phyloP scores from a whole-genome alignment of 2,113 vertebrate genomes.

The Bufo gargarizans region DNA sequence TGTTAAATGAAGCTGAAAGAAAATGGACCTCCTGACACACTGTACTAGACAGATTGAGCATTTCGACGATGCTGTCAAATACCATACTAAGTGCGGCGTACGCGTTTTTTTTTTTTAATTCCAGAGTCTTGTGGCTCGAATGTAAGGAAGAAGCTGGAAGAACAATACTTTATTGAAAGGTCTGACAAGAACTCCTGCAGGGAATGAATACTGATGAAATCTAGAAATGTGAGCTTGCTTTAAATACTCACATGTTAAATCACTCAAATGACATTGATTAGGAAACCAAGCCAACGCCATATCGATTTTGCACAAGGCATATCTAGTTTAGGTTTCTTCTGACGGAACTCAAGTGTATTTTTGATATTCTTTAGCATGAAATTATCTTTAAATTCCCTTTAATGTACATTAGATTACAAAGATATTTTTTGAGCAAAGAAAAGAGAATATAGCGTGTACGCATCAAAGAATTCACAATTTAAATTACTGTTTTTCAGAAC shows the following conservation, averaged over 20 bases:
- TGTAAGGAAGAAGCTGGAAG: slow-evolving; percentile 33
- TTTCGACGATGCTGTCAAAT: neutral
- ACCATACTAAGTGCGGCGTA: neutral
- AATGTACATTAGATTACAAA: slow-evolving; percentile 38
- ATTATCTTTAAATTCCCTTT: slow-evolving; percentile 42
- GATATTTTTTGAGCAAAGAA: slow-evolving; percentile 35
- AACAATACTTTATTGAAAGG: slow-evolving; percentile 48
- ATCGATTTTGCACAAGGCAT: slow-evolving; percentile 35
- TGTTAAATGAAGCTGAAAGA: neutral
- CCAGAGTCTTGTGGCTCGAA: slow-evolving; percentile 4
- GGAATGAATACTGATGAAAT: slow-evolving; percentile 49
- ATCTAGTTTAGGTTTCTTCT: slow-evolving; percentile 28
- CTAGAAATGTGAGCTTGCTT: slow-evolving; percentile 40
- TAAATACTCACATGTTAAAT: slow-evolving; percentile 45
- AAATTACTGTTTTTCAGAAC: slow-evolving; percentile 53
- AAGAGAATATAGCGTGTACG: slow-evolving; percentile 38
- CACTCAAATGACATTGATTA: slow-evolving; percentile 38
- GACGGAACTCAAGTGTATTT: neutral
- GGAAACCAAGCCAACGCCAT: slow-evolving; percentile 26
- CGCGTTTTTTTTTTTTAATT: slow-evolving; percentile 21
- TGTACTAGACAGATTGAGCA: neutral
- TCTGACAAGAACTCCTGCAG: slow-evolving; percentile 41
- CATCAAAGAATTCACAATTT: slow-evolving; percentile 53
- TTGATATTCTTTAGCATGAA: slow-evolving; percentile 23
- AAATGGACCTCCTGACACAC: neutral